Conservation (phyloP, 1,140 invertebrate species). For the Dufourea novaeangliae region DNA sequence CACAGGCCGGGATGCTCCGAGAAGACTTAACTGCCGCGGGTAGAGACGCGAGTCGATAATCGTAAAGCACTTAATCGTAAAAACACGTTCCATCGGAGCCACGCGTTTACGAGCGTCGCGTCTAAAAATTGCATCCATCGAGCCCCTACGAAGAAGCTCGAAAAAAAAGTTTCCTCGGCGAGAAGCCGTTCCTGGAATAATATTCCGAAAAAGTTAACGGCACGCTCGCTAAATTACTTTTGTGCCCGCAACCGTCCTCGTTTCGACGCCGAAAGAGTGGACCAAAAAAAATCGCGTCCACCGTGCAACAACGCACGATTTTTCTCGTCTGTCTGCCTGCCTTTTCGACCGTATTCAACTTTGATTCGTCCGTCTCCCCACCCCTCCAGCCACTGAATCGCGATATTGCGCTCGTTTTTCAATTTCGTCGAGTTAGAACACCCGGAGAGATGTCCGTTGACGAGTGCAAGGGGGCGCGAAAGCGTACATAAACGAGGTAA, state of each 20-base stretch:
- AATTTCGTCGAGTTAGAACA: not conserved
- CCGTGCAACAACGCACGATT: not conserved
- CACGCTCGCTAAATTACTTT: conserved; percentile 28
- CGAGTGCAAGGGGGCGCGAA: not conserved
- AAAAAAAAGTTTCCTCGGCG: not conserved
- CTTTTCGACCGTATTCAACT: not conserved
- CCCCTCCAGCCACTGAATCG: not conserved
- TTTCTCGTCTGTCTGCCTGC: not conserved
- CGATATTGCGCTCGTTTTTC: not conserved
- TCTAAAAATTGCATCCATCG: conserved; percentile 29
- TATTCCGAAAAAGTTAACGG: conserved; percentile 12
- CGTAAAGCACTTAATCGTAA: conserved; percentile 31
- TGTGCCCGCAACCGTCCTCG: not conserved
- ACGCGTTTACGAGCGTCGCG: conserved; percentile 13
- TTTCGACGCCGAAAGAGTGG: not conserved
- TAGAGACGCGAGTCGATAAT: not conserved
- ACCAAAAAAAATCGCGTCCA: not conserved
- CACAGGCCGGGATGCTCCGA: not conserved
- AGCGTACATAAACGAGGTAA: not conserved
- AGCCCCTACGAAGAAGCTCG: not conserved
- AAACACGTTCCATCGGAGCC: conserved; percentile 17
- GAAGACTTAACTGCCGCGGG: not conserved
- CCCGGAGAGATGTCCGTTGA: no score
- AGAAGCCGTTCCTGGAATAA: not conserved
- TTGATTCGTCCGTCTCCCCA: no score